A percentile compares a stretch with the other conserved stretches of the same genome.
phyloP scores from a whole-genome alignment of 1,140 invertebrate genomes.

The Drusus annulatus region DNA sequence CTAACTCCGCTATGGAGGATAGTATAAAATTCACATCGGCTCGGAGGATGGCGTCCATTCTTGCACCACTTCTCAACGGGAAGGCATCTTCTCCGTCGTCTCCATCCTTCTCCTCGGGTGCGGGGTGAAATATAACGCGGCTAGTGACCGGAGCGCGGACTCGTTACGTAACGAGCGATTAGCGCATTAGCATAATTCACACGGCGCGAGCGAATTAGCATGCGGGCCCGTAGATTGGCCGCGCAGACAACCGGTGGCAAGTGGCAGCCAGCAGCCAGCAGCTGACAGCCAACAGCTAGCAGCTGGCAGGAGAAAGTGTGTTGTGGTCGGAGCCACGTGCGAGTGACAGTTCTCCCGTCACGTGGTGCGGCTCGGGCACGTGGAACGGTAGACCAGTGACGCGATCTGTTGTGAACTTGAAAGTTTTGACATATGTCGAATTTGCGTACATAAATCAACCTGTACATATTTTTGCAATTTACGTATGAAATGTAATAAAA shows the following conservation, averaged over 20 bases:
- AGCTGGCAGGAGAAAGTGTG: conserved; percentile 34
- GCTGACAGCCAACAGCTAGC: not conserved
- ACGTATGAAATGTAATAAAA: too few relatives aligned
- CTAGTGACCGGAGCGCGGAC: too few relatives aligned
- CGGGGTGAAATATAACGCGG: too few relatives aligned
- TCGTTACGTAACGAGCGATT: conserved; percentile 14
- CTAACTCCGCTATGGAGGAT: conserved; percentile 65
- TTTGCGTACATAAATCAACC: not conserved
- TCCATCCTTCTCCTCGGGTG: not conserved
- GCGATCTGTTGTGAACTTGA: not conserved
- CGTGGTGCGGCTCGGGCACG: conserved; percentile 16
- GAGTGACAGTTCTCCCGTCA: conserved; percentile 40
- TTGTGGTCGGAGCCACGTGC: conserved; percentile 37
- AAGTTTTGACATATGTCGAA: not conserved
- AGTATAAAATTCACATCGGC: conserved; percentile 71
- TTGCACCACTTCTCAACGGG: conserved; percentile 52
- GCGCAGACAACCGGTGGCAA: not conserved
- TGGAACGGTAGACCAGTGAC: not conserved
- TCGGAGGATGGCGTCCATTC: conserved; percentile 56
- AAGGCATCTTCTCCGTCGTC: conserved; percentile 42
- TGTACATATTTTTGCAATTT: too few relatives aligned
- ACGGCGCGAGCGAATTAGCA: conserved; percentile 25
- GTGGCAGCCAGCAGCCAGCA: too few relatives aligned
- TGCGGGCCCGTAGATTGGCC: not conserved
- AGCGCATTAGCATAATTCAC: conserved; percentile 3